phyloP scores from a whole-genome alignment of 2,113 vertebrate genomes.

The Coptodon bakossiorum region DNA sequence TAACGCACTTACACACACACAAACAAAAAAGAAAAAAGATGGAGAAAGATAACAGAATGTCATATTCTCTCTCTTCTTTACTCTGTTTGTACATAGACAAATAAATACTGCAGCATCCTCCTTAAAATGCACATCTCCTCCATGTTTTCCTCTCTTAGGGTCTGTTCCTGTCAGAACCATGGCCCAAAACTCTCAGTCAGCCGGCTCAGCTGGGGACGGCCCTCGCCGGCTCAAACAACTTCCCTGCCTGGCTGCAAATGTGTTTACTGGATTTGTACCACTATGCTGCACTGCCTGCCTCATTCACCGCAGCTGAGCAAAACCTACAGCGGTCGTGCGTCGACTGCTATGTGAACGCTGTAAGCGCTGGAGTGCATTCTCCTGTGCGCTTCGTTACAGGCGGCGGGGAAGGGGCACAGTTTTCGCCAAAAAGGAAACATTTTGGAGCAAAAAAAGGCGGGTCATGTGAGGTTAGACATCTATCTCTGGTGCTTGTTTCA shows the following conservation, averaged over 20 bases:
- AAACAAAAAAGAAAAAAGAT: neutral
- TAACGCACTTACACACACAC: neutral
- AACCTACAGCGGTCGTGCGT: neutral
- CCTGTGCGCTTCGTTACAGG: neutral
- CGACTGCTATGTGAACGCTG: neutral
- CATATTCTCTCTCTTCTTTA: neutral
- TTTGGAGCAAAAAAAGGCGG: neutral
- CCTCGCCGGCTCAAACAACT: conserved; percentile 2
- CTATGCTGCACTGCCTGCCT: conserved; percentile 22
- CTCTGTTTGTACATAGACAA: neutral
- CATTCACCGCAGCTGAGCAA: conserved; percentile 14
- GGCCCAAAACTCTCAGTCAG: conserved; percentile 70
- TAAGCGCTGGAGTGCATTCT: neutral
- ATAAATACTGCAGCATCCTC: conserved; percentile 42
- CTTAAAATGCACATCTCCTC: conserved; percentile 42
- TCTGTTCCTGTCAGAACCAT: conserved; percentile 62
- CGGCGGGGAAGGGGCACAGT: neutral
- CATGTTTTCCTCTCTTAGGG: conserved; percentile 29
- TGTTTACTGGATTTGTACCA: conserved; percentile 47
- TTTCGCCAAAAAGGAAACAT: neutral
- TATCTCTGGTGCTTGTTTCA: neutral
- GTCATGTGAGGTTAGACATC: neutral
- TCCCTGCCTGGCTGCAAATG: conserved; percentile 20
- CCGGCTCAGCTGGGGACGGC: conserved; percentile 45
- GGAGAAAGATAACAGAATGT: neutral